phyloP scores from a whole-genome alignment of 2,113 vertebrate genomes.

The Hypomesus transpacificus region DNA sequence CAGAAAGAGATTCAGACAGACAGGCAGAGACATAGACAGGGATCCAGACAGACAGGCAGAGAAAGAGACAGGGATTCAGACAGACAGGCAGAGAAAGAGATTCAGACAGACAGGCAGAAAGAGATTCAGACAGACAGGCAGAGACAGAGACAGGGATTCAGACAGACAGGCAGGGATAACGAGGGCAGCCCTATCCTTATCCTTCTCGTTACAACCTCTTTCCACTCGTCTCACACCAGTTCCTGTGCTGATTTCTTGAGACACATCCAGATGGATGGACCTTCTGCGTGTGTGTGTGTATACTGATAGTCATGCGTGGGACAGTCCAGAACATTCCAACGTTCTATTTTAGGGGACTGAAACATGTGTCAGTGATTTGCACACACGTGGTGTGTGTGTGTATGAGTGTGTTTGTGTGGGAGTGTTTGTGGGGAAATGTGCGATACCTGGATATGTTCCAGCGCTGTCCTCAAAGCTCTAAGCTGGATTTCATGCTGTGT shows the following conservation, averaged over 20 bases:
- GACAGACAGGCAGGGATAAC: not conserved
- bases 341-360: slow-evolving; percentile 47
- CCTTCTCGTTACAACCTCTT: not conserved
- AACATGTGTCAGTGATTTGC: slow-evolving; percentile 37
- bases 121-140: too few species aligned
- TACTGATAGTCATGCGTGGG: not conserved
- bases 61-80: too few species aligned
- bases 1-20: too few species aligned
- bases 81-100: too few species aligned
- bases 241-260: not conserved
- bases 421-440: too few species aligned
- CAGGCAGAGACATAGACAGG: too few species aligned
- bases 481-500: not conserved
- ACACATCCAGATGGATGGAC: not conserved
- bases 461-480: not conserved
- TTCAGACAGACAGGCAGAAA: too few species aligned
- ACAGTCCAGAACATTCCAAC: slow-evolving; percentile 47
- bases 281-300: slow-evolving; percentile 6
- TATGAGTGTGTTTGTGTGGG: not conserved
- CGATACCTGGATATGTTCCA: slow-evolving; percentile 15
- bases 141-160: too few species aligned
- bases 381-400: slow-evolving; percentile 28
- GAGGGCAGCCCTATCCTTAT: not conserved
- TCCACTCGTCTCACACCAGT: not conserved
- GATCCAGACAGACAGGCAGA: too few species aligned